Evolutionary conservation across 2,113 vertebrate species (phyloP).

Genomic region (Mormyrus iriodes): DNA sequence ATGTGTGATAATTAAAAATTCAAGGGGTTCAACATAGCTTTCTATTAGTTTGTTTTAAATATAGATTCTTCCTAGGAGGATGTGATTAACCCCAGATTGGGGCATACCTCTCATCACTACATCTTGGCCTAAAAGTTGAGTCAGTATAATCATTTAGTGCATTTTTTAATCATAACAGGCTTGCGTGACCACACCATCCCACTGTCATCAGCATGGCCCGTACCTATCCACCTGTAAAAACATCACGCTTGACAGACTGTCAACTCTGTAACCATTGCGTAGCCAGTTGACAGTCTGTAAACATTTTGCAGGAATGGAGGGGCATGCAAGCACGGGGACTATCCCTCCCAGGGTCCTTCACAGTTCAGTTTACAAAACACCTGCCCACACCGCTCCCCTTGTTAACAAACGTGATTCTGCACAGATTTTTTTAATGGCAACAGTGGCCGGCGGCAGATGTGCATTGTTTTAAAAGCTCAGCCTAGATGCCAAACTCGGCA

Average conservation of each 20-base stretch:
- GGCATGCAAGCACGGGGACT: too few species aligned
- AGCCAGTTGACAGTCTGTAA: too few species aligned
- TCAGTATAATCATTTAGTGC: too few species aligned
- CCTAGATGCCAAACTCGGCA: neutral
- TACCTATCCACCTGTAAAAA: neutral
- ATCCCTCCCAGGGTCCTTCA: too few species aligned
- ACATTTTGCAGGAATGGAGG: too few species aligned
- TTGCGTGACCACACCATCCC: neutral
- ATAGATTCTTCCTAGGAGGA: neutral
- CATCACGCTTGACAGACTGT: neutral
- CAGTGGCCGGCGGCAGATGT: neutral
- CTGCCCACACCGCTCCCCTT: neutral
- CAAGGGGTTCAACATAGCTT: neutral
- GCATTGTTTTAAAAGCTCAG: neutral
- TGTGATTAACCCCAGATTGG: neutral
- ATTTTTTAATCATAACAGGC: neutral
- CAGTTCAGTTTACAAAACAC: neutral
- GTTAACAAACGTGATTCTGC: neutral
- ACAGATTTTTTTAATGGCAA: neutral
- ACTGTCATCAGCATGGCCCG: too few species aligned
- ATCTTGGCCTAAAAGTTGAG: too few species aligned
- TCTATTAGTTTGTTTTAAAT: neutral
- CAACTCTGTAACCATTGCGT: too few species aligned
- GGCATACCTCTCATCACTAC: neutral
- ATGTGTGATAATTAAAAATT: neutral